These are phyloP conservation scores for Ochropacha duplaris DNA, from an alignment of 2,888 invertebrate species.

Conservation along the genomic window DNA sequence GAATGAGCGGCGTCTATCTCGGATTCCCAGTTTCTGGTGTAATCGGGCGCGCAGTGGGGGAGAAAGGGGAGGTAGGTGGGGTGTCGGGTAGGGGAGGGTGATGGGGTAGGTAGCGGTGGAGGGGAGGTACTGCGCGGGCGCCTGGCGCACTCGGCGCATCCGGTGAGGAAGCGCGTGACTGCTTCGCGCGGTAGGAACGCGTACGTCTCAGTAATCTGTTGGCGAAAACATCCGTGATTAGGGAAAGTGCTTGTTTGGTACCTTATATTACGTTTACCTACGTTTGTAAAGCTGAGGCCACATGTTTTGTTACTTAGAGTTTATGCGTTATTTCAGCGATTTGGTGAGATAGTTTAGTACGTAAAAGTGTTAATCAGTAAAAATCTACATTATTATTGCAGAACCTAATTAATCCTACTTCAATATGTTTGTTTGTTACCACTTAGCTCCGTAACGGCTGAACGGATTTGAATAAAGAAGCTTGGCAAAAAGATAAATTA, in stretches of 20 bases:
- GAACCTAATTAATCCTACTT: no score
- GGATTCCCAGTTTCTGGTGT: slow-evolving; percentile 78
- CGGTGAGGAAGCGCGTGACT: slow-evolving; percentile 96
- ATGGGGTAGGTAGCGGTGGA: slow-evolving; percentile 77
- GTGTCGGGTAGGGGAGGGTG: slow-evolving; percentile 75
- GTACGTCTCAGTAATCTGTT: slow-evolving; percentile 97
- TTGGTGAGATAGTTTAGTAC: no score
- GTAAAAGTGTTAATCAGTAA: no score
- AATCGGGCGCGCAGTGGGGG: slow-evolving; percentile 72
- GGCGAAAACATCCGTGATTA: slow-evolving; percentile 59
- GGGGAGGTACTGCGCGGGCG: slow-evolving; percentile 87
- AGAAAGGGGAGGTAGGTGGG: slow-evolving; percentile 70
- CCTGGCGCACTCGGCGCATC: slow-evolving; percentile 96
- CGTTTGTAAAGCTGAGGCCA: not conserved
- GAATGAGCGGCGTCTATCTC: slow-evolving; percentile 78
- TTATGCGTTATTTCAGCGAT: not conserved
- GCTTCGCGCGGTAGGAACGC: slow-evolving; percentile 98
- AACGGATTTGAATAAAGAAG: no score
- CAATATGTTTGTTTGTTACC: no score
- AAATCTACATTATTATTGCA: no score
- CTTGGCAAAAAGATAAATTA: no score
- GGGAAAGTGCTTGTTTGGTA: slow-evolving; percentile 17
- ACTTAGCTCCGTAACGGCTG: no score
- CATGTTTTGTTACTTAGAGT: not conserved
- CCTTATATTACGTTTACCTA: not conserved